Percentiles rank a stretch among this genome's conserved stretches.
These are phyloP conservation scores for Boloria selene DNA, from an alignment of 2,888 invertebrate genomes.

Conservation along the genomic window DNA sequence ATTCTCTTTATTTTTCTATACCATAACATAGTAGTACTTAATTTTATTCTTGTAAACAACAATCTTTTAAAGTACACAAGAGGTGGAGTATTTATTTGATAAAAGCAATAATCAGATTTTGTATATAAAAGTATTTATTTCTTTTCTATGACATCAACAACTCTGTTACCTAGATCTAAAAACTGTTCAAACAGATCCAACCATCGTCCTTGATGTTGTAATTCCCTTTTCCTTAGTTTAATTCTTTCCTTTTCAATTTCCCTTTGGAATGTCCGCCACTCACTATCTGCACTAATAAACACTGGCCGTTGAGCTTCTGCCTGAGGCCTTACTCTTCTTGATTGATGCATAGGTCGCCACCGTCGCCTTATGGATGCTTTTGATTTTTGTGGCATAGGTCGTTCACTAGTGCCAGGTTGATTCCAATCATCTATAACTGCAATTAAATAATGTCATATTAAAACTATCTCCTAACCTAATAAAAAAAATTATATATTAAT, in stretches of 20 bases:
- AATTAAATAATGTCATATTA: neutral
- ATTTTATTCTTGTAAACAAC: neutral
- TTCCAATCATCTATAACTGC: constrained; percentile 16
- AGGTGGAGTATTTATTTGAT: neutral
- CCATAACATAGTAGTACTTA: no score
- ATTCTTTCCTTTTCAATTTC: constrained; percentile 20
- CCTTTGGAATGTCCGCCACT: constrained; percentile 17
- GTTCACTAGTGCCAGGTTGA: constrained; percentile 12
- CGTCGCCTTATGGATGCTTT: constrained; percentile 10
- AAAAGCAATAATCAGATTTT: neutral
- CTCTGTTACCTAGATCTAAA: constrained; percentile 20
- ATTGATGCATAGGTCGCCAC: constrained; percentile 1
- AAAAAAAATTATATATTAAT: no score
- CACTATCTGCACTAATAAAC: constrained; percentile 11
- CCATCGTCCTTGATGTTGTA: constrained; percentile 19
- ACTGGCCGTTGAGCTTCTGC: neutral
- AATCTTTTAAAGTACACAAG: neutral
- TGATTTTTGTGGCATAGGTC: constrained; percentile 8
- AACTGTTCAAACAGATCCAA: constrained; percentile 19
- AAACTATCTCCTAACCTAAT: neutral
- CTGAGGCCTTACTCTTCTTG: neutral
- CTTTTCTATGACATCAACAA: constrained; percentile 20
- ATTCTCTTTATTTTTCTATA: no score
- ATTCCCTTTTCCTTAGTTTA: constrained; percentile 14
- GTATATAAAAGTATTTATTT: constrained; percentile 7